Conservation (phyloP, 23 tunicate genomes). For the Ciona savignyi region DNA sequence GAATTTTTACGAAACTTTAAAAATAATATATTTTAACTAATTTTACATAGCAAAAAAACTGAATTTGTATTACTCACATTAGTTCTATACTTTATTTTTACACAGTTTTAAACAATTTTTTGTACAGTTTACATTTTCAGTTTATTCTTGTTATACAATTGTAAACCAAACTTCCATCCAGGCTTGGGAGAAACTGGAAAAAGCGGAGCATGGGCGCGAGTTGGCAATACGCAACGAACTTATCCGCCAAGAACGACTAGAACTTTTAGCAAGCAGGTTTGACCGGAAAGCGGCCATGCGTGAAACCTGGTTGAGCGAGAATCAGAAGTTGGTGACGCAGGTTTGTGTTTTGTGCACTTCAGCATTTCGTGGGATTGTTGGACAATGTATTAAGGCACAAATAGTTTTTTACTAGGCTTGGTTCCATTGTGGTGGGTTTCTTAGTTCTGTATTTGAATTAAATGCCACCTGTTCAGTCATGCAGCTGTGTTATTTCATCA, state of each 20-base stretch:
- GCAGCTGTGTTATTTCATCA: too few relatives aligned
- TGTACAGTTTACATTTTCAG: neutral
- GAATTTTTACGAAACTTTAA: too few relatives aligned
- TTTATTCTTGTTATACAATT: neutral
- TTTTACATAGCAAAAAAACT: too few relatives aligned
- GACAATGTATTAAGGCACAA: too few relatives aligned
- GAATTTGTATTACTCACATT: too few relatives aligned
- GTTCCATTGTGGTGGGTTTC: too few relatives aligned
- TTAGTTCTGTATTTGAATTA: too few relatives aligned
- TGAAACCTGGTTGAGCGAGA: conserved; percentile 96
- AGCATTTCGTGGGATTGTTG: too few relatives aligned
- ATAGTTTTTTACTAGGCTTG: too few relatives aligned
- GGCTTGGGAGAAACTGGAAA: conserved; percentile 91
- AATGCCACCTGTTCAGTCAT: too few relatives aligned
- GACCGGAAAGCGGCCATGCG: conserved; percentile 89
- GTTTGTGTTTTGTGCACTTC: conserved; percentile 25
- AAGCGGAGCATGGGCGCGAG: conserved; percentile 93
- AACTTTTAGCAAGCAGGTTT: conserved; percentile 74
- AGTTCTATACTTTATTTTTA: too few relatives aligned
- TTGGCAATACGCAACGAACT: conserved; percentile 82
- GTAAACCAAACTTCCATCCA: neutral
- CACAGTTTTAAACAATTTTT: neutral
- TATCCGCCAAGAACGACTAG: conserved; percentile 88
- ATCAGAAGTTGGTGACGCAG: conserved; percentile 79
- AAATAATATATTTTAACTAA: too few relatives aligned